Evolutionary conservation across 2,888 invertebrate species (phyloP), one percentile per base, ranked within the genome.

Genomic region (Drosophila demipolita): DNA sequence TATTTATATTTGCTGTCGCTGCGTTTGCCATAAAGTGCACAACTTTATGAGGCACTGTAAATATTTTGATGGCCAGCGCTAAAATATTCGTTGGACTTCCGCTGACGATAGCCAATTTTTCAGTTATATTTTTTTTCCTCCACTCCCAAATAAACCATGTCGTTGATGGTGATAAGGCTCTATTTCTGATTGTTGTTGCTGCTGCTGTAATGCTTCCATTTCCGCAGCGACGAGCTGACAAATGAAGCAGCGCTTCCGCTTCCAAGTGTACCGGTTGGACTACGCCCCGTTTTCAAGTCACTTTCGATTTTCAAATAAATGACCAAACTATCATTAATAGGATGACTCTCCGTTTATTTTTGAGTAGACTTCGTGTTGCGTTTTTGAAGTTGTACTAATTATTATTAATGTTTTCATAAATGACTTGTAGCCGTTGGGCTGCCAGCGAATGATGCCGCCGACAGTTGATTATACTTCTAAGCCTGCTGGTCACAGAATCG

Each of bases 1-100:
- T 23, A 26, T 48, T 23, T 58, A 36, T 33, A 33, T 42, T 48
- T 29, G 57, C 62, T 66, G 58, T 38, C 50, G 20, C 57, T 61
- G 66, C 38, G 65, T 76, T 58, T 60, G 77, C 49, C 86, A 78
- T 87, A 88, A 88, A 88, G 66, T 86, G 64, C 60, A 11, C 60
- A 66, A 82, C 36, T 88, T 88, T 88, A 88, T 74, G 87, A 70
- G 83, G 71, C 71, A 73, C 76, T 72, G 81, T 87, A 89, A 88
- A 89, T 88, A 88, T 89, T 88, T 87, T 87, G 88, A 88, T 83
- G 76, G 80, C 71, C 32, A 66, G 49, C 68, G 75, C 83, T 53
- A 66, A 76, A 79, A 76, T 69, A 40, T 65, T 63, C 66, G 52
- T 66, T 38, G 38, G 60, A 71, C 65, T 67, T 75, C 75, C 79